Percentiles rank a stretch among this genome's conserved stretches.
phyloP scores from a whole-genome alignment of 2,113 vertebrate genomes.

The Dromas ardeola region DNA sequence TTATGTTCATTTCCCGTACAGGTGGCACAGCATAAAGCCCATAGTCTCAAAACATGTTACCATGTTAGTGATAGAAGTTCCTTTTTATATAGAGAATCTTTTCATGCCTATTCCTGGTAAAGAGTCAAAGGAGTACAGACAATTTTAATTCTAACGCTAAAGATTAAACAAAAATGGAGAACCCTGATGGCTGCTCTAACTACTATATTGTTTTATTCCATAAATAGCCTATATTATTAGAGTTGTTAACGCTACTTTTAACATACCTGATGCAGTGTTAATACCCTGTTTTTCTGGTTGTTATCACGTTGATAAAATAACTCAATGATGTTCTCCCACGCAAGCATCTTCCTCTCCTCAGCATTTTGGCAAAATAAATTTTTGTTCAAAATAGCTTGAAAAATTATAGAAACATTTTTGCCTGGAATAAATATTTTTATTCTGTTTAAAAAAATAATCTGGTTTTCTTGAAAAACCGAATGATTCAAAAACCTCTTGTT shows the following conservation, averaged over 20 bases:
- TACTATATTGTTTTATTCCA: background rate
- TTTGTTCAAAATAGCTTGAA: background rate
- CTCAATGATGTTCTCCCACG: background rate
- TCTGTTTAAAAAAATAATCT: background rate
- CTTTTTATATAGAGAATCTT: background rate
- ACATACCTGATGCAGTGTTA: background rate
- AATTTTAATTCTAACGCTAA: background rate
- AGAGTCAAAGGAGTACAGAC: background rate
- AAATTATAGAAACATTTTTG: background rate
- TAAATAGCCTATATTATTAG: background rate
- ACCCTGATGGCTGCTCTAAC: background rate
- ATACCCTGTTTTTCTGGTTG: background rate
- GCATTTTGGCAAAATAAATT: background rate
- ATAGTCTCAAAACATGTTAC: background rate
- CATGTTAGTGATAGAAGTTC: background rate
- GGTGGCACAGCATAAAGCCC: background rate
- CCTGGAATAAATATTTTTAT: background rate
- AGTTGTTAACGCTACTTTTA: background rate
- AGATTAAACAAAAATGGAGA: background rate
- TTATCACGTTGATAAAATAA: background rate
- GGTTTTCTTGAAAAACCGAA: background rate
- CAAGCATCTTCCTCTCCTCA: background rate
- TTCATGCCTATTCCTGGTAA: background rate
- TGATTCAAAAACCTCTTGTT: background rate
- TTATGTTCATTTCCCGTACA: background rate